Conservation (phyloP, 2,888 invertebrate species). For the Pycnomerus fuliginosus region DNA sequence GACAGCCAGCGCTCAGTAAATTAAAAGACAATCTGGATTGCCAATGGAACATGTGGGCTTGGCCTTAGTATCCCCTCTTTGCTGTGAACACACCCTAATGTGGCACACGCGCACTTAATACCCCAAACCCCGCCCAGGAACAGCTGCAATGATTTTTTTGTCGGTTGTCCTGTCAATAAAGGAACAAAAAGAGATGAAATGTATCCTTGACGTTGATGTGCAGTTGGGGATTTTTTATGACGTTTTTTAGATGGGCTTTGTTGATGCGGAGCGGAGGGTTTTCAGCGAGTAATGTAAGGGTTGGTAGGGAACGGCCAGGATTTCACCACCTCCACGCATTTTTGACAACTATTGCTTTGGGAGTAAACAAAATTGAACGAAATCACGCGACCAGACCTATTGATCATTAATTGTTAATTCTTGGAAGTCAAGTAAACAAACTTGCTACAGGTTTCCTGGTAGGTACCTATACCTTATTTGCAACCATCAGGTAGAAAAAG, state of each 20-base stretch:
- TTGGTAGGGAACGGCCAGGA: no score
- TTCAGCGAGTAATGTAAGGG: no score
- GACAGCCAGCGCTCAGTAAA: slow-evolving; percentile 15
- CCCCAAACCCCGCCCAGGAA: slow-evolving; percentile 32
- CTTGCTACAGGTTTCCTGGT: no score
- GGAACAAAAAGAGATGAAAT: slow-evolving; percentile 32
- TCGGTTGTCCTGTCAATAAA: slow-evolving; percentile 44
- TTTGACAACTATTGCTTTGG: no score
- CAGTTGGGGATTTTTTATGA: slow-evolving; percentile 30
- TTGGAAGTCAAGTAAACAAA: no score
- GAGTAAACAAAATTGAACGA: no score
- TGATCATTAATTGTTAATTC: no score
- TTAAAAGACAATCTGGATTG: slow-evolving; percentile 19
- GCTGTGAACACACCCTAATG: slow-evolving; percentile 27
- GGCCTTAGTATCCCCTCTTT: slow-evolving; percentile 18
- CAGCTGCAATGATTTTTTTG: slow-evolving; percentile 50
- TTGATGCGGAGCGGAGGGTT: not conserved
- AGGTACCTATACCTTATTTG: no score
- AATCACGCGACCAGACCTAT: no score
- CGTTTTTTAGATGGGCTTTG: slow-evolving; percentile 2
- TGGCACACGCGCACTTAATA: slow-evolving; percentile 34
- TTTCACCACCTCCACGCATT: no score
- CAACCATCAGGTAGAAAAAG: no score
- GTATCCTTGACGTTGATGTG: slow-evolving; percentile 35
- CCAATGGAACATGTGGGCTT: slow-evolving; percentile 24